Conservation (phyloP, 2,888 invertebrate species). For the Julus scandinavius region DNA sequence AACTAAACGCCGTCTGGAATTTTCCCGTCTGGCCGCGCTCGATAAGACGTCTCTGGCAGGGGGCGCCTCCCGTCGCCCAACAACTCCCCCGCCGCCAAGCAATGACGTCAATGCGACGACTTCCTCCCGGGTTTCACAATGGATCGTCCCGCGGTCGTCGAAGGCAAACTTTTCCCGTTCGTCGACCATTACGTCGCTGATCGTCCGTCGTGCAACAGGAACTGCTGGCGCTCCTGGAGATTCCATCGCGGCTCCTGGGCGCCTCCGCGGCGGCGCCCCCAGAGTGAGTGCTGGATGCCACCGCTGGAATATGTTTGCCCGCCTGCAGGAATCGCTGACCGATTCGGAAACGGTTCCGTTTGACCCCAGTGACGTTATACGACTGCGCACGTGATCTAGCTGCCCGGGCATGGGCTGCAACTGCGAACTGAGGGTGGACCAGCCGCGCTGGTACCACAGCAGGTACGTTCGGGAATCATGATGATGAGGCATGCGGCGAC, state of each 20-base stretch:
- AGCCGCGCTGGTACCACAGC: conserved; percentile 8
- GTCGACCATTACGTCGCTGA: conserved; percentile 8
- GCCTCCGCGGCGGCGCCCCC: background rate
- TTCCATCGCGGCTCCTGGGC: background rate
- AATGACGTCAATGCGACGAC: background rate
- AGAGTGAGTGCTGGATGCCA: background rate
- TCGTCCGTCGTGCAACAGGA: background rate
- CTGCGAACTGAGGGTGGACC: conserved; percentile 12
- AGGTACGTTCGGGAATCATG: background rate
- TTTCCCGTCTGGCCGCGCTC: background rate
- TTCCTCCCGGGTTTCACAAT: background rate
- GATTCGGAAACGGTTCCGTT: background rate
- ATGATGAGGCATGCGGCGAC: background rate
- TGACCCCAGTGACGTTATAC: background rate
- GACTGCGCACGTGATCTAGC: conserved; percentile 10
- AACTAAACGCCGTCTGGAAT: background rate
- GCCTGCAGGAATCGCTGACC: background rate
- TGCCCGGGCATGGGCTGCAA: background rate
- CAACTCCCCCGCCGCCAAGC: background rate
- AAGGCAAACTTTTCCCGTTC: background rate
- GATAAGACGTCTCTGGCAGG: background rate
- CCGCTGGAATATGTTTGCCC: background rate
- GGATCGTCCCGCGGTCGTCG: conserved; percentile 14
- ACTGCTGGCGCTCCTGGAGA: background rate
- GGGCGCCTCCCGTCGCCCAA: background rate